Percentiles rank a stretch among this genome's conserved stretches.
Conservation (phyloP, 1,140 invertebrate species). For the Andricus grossulariae region DNA sequence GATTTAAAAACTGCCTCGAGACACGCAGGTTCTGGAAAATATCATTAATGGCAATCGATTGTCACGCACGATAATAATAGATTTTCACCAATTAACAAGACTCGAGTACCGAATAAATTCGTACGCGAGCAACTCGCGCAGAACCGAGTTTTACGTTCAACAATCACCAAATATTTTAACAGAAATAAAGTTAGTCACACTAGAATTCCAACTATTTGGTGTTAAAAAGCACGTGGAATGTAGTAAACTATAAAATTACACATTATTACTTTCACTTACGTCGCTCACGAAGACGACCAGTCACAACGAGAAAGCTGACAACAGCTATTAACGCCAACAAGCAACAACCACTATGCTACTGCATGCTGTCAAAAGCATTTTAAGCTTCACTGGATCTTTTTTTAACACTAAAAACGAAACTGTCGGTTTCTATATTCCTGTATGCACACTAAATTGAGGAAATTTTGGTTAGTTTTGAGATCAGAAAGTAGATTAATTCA, state of each 20-base stretch:
- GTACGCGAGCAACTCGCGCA: neutral
- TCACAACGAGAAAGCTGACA: slow-evolving; percentile 3
- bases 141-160: neutral
- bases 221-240: neutral
- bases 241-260: neutral
- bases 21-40: slow-evolving; percentile 3
- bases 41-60: slow-evolving; percentile 19
- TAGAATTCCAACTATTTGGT: neutral
- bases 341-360: slow-evolving; percentile 17
- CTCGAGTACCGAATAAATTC: neutral
- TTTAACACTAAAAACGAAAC: neutral
- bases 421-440: neutral
- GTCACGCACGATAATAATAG: slow-evolving; percentile 18
- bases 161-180: neutral
- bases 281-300: slow-evolving; percentile 24
- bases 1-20: neutral
- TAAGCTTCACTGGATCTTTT: neutral
- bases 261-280: slow-evolving; percentile 23
- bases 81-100: slow-evolving; percentile 24
- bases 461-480: slow-evolving; percentile 6
- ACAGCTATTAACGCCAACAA: slow-evolving; percentile 15
- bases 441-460: neutral
- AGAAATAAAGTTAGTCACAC: too few relatives aligned
- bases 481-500: slow-evolving; percentile 5
- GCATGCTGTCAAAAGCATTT: slow-evolving; percentile 2